Conservation (phyloP, 2,888 invertebrate species). For the Pristionchus japonicus region DNA sequence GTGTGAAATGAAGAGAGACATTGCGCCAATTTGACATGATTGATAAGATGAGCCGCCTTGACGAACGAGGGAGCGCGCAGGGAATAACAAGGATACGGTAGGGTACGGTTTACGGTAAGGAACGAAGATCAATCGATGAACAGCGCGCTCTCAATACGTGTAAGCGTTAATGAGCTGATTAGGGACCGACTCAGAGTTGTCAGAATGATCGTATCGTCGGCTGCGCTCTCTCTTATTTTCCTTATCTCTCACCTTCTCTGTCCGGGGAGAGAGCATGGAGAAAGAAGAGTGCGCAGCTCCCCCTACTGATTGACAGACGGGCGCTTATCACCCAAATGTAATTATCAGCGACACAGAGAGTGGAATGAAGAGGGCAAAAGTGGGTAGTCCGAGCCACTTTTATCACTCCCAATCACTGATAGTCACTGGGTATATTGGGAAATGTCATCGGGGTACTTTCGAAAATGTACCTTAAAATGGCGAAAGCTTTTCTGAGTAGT, state of each 20-base stretch:
- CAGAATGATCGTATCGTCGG: not conserved
- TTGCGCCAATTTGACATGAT: no score
- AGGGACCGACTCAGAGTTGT: not conserved
- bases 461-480: no score
- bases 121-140: not conserved
- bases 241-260: not conserved
- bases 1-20: no score
- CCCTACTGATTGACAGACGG: not conserved
- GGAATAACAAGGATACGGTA: not conserved
- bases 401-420: not conserved
- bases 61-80: not conserved
- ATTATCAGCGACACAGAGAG: not conserved
- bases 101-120: not conserved
- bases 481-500: no score
- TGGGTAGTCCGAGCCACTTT: not conserved
- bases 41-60: slow-evolving; percentile 31
- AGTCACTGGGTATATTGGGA: not conserved
- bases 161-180: not conserved
- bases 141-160: not conserved
- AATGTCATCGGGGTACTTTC: not conserved
- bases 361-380: not conserved
- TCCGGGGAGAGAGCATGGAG: not conserved
- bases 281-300: not conserved
- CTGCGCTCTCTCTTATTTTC: not conserved
- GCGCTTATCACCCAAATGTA: slow-evolving; percentile 24